Percentiles rank a stretch among this genome's conserved stretches.
These are phyloP conservation scores for Ia io DNA, from an alignment of 2,113 vertebrate genomes.

Conservation along the genomic window DNA sequence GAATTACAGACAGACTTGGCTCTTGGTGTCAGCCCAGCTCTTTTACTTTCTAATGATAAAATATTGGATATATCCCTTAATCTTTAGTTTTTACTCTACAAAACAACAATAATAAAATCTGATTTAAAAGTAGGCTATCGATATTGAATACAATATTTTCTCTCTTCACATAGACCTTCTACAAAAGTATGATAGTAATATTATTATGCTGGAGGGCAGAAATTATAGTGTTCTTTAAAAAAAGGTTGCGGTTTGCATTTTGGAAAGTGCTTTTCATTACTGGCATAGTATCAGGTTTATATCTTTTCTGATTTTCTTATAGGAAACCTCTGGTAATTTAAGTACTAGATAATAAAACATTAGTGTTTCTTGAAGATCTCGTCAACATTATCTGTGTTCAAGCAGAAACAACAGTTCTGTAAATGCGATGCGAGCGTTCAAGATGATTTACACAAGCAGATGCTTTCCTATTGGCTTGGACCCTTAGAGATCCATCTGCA, in stretches of 20 bases:
- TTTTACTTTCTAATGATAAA: not conserved
- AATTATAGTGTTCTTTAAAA: not conserved
- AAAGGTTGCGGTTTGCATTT: not conserved
- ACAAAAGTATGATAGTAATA: not conserved
- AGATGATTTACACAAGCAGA: not conserved
- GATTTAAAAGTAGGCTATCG: not conserved
- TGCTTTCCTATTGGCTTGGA: not conserved
- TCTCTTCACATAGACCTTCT: not conserved
- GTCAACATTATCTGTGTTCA: not conserved
- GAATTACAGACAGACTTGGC: not conserved
- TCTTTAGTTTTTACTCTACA: not conserved
- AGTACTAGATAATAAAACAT: not conserved
- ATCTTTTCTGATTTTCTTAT: not conserved
- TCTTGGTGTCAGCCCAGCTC: not conserved
- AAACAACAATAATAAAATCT: constrained; percentile 10
- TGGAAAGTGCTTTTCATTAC: constrained; percentile 1
- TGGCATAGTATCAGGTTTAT: not conserved
- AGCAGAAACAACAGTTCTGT: not conserved
- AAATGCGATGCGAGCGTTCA: not conserved
- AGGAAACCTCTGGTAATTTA: not conserved
- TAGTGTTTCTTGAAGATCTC: not conserved
- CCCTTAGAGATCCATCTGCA: not conserved
- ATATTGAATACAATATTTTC: not conserved
- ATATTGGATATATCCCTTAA: not conserved
- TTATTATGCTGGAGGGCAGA: not conserved